Conservation (phyloP, 2,113 vertebrate species). For the Pseudopodoces humilis region DNA sequence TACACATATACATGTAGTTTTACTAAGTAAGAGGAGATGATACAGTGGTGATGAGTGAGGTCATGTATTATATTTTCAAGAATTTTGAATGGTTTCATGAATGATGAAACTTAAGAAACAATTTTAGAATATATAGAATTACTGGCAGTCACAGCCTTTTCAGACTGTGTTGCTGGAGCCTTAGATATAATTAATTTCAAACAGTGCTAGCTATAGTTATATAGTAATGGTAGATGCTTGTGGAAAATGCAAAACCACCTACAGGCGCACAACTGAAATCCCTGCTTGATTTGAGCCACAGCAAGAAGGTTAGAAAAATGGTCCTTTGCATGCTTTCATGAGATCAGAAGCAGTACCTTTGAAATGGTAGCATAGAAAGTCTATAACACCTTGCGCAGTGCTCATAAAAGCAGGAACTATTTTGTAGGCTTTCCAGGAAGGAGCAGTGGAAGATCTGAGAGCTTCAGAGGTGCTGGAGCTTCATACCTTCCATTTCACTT, state of each 20-base stretch:
- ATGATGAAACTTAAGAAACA: not conserved
- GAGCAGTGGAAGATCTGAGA: not conserved
- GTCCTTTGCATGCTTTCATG: not conserved
- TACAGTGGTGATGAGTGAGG: not conserved
- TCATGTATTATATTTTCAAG: conserved; percentile 33
- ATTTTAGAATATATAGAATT: conserved; percentile 2
- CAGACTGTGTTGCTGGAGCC: not conserved
- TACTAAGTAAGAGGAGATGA: not conserved
- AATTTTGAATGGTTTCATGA: conserved; percentile 31
- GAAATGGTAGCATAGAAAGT: not conserved
- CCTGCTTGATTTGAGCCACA: not conserved
- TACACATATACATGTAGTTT: not conserved
- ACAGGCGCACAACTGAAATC: not conserved
- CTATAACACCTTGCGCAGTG: not conserved
- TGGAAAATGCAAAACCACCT: not conserved
- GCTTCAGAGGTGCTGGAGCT: not conserved
- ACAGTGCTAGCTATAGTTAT: not conserved
- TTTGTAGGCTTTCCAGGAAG: not conserved
- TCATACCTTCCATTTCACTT: not conserved
- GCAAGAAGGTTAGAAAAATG: not conserved
- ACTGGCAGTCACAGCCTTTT: not conserved
- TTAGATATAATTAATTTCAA: not conserved
- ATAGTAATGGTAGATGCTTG: not conserved
- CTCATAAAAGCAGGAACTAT: not conserved
- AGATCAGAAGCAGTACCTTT: not conserved